Base-by-base conservation (phyloP, 1,140 invertebrate genomes). In the Danaus plexippus region DNA sequence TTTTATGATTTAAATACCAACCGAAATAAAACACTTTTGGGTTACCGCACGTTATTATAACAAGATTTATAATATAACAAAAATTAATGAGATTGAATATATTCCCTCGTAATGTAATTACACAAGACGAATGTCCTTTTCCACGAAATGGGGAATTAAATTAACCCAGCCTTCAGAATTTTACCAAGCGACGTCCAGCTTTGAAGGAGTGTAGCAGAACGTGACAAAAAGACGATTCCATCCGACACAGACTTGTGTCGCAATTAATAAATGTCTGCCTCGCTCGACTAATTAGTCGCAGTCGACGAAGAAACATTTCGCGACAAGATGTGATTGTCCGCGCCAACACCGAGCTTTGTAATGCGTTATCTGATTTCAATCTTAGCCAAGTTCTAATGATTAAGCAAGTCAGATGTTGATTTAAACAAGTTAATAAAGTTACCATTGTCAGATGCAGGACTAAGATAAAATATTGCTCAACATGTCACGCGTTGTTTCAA, bases 231-330 rank as follows among this genome's bases (percentile, higher is more conserved):
- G 66, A 63, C 59, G 59, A 75, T 57, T 54, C 59, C 53, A 59
- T 49, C 58, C 44, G 73, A 75, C 77, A 71, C 70, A 51, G 73
- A 80, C 76, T 76, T 66, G 75, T 80, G 81, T 80, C 67, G 72
- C 77, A 76, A 82, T 85, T 81, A 82, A 81, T 81, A 85, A 71
- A 82, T 59, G 79, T 82, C 80, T 58, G 69, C 72, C 71, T 61
- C 56, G 63, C 62, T 62, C 76, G 76, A 75, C 77, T 85, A 82
- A 85, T 85, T 85, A 80, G 81, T 75, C 71, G 73, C 73, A 77
- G 66, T 72, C 68, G 69, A 73, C 72, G 71, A 78, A 78, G 69
- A 80, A 75, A 74, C 68, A 74, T 69, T 67, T 75, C 61, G 71
- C 64, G 67, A 74, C 67, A 70, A 77, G 70, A 67, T 70, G 66